Evolutionary conservation across 2,113 vertebrate genomes (phyloP), one percentile per base, ranked within the genome.

Genomic region (Triplophysa siluroides): DNA sequence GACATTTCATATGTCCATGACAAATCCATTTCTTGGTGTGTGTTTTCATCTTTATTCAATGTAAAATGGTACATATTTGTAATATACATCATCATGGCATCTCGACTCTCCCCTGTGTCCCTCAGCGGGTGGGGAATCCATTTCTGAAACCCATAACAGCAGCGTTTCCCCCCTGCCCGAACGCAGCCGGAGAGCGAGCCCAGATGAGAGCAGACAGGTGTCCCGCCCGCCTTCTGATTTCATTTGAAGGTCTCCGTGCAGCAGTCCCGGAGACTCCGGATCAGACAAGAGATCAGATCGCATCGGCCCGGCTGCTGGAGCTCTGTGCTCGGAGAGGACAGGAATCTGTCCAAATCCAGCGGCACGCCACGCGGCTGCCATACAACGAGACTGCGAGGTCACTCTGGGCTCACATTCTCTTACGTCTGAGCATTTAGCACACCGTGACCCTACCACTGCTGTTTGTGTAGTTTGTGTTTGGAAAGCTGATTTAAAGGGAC

Each of bases 321-420:
- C 1, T 23, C 81, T 69, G 61, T 86, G 76, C 14, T 73, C 83
- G 29, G 78, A 90, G 81, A 81, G 66, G 89, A 92, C 91, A 90
- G 90, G 88, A 90, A 89, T 91, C 89, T 86, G 76, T 84, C 87
- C 80, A 89, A 83, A 90, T 90, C 78, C 84, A 69, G 13, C 41
- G 12, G 8, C 38, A 83, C 76, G 87, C 79, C 79, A 78, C 10
- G 61, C 85, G 87, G 82, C 84, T 84, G 85, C 81, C 75, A 58
- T 63, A 77, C 60, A 81, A 89, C 79, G 68, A 88, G 88, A 91
- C 90, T 89, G 81, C 60, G 52, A 1, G 79, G 81, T 83, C 82
- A 79, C 85, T 87, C 83, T 83, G 73, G 82, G 72, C 88, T 89
- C 85, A 88, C 71, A 83, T 69, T 72, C 81, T 83, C 60, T 79